These are phyloP conservation scores for Asarcornis scutulata DNA, from an alignment of 2,113 vertebrate species.

Conservation along the genomic window DNA sequence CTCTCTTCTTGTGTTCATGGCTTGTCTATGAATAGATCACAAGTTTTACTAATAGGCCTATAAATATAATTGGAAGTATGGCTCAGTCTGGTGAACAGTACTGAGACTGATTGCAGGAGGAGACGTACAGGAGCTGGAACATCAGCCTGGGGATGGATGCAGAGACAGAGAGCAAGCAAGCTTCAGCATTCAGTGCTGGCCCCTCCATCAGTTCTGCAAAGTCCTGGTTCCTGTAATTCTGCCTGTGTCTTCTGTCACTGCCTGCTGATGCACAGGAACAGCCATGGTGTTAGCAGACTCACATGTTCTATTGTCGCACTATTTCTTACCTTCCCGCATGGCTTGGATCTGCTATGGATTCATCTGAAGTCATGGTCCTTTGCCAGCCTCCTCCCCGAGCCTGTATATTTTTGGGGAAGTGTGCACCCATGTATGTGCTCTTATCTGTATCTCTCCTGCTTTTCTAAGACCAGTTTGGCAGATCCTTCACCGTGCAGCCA, in stretches of 20 bases:
- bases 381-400: background rate
- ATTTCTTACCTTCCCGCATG: background rate
- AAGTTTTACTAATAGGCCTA: conserved; percentile 45
- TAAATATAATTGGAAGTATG: conserved; percentile 25
- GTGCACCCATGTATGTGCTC: background rate
- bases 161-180: background rate
- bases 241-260: background rate
- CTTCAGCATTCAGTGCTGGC: background rate
- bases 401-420: background rate
- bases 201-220: background rate
- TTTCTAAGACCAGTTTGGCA: background rate
- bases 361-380: background rate
- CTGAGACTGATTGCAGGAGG: conserved; percentile 28
- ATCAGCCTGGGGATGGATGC: background rate
- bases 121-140: background rate
- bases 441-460: background rate
- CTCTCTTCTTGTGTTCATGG: conserved; percentile 1
- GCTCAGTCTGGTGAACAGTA: background rate
- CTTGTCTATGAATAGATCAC: conserved; percentile 50
- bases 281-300: background rate
- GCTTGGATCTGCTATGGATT: background rate
- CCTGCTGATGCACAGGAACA: background rate
- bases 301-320: background rate
- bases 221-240: background rate
- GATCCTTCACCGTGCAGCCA: background rate